A percentile compares a stretch with the other conserved stretches of the same genome.
These are phyloP conservation scores for Eleginops maclovinus DNA, from an alignment of 2,113 vertebrate genomes.

Conservation along the genomic window DNA sequence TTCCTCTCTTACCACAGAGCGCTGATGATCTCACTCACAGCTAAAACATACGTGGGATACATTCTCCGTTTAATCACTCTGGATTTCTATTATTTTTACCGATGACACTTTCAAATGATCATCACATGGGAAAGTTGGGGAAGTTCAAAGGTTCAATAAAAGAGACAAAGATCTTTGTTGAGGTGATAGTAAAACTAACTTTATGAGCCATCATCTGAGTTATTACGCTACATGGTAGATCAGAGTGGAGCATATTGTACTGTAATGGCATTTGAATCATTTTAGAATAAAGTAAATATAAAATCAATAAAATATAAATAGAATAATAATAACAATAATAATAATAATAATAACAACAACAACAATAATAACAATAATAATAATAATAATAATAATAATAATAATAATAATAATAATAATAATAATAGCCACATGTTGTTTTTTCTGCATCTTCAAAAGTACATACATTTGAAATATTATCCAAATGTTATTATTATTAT, in stretches of 20 bases:
- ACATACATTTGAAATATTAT: no score
- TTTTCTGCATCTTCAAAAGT: no score
- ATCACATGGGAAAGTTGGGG: background rate
- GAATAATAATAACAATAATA: no score
- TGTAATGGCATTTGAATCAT: no score
- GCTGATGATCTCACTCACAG: conserved; percentile 34
- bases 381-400: no score
- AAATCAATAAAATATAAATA: background rate
- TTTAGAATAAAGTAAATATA: background rate
- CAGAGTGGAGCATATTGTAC: no score
- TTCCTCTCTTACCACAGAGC: conserved; percentile 43
- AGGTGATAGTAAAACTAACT: background rate
- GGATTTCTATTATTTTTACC: background rate
- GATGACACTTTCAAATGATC: background rate
- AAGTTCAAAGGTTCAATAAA: conserved; percentile 24
- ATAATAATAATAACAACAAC: no score
- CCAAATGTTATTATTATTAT: no score
- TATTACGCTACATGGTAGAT: no score
- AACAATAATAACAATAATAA: no score
- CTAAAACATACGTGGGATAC: conserved; percentile 8
- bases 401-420: no score
- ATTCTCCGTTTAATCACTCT: background rate
- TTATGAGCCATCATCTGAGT: background rate
- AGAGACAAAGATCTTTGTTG: background rate
- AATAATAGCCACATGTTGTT: no score